Base-by-base conservation (phyloP, 2,888 invertebrate genomes). In the Pheosia tremula region DNA sequence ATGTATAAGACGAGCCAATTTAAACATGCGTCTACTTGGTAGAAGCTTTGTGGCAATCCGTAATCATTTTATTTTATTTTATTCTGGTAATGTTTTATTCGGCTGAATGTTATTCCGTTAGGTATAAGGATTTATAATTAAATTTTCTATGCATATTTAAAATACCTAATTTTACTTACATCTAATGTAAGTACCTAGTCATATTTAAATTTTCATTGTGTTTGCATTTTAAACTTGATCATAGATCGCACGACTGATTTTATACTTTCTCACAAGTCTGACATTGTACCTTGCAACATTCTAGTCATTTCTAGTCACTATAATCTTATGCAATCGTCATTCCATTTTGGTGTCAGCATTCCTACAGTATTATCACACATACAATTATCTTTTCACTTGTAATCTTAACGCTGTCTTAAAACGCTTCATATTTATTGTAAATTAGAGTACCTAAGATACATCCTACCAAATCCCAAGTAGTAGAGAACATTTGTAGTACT, bases 361-460 rank as follows among this genome's bases (percentile, higher is more conserved):
- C 64, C 61, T 67, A 61, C 67, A 70, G 66, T 70, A 68, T 67
- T 71, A 70, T 61, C 59, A 61, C 59, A 58, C 61, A 24, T 24
- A 64, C 67, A 10, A 60, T 54, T 39, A 63, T 62, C 41, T 73
- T 71, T 66, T 60, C 57, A 70, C 63, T 62, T 69, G 67, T 75
- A 69, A 66, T 74, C 69, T 69, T 60, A 69, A 68, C 61, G 62
- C 59, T 67, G 61, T 69, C 64, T 69, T 60, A 58, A 69, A 77
- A 73, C 69, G 81, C 81, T 82, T 81, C n/a, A 74, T 60, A 66
- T 60, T 72, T 71, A 77, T 68, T 75, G 70, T 79, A 75, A 77
- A 77, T 78, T 82, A 80, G 72, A 72, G 60, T 66, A 58, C 57
- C 56, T 72, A 68, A 63, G 66, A 69, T 55, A 63, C 62, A 67